A percentile compares a stretch with the other conserved stretches of the same genome.
phyloP scores from a whole-genome alignment of 2,888 invertebrate species.

The Pinctada fucata region DNA sequence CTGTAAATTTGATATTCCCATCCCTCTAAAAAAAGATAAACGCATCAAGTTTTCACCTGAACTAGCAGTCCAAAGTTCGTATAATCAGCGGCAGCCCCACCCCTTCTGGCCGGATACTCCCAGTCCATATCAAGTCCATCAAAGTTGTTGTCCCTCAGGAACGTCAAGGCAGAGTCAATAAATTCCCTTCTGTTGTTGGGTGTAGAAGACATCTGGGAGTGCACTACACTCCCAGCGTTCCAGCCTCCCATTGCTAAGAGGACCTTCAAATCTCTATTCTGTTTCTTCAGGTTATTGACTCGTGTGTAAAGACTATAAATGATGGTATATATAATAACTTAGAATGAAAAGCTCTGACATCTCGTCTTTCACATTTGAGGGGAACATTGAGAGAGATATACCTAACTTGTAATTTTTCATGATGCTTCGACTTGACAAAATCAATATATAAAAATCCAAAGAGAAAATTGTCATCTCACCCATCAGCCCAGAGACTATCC shows the following conservation, averaged over 20 bases:
- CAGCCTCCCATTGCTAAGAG: conserved; percentile 73
- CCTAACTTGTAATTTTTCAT: conserved; percentile 20
- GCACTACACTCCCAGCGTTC: conserved; percentile 62
- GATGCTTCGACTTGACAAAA: too few relatives aligned
- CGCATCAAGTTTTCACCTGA: conserved; percentile 53
- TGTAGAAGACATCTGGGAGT: conserved; percentile 61
- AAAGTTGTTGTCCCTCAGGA: conserved; percentile 59
- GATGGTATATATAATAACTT: too few relatives aligned
- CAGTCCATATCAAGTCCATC: conserved; percentile 73
- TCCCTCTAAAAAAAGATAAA: too few relatives aligned
- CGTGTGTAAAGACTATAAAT: conserved; percentile 57
- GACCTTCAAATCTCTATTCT: conserved; percentile 63
- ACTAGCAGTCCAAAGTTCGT: conserved; percentile 54
- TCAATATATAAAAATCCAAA: too few relatives aligned
- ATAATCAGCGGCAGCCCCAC: conserved; percentile 64
- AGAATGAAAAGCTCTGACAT: too few relatives aligned
- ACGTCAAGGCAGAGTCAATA: conserved; percentile 58
- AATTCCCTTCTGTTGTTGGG: conserved; percentile 50
- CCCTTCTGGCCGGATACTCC: conserved; percentile 70
- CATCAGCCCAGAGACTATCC: too few relatives aligned
- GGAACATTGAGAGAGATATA: conserved; percentile 58
- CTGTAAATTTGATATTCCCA: too few relatives aligned
- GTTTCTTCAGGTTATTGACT: conserved; percentile 59
- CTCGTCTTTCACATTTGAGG: too few relatives aligned
- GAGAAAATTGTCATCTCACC: too few relatives aligned